These are phyloP conservation scores for Gallinago undulata DNA, from an alignment of 2,113 vertebrate genomes.

Conservation along the genomic window DNA sequence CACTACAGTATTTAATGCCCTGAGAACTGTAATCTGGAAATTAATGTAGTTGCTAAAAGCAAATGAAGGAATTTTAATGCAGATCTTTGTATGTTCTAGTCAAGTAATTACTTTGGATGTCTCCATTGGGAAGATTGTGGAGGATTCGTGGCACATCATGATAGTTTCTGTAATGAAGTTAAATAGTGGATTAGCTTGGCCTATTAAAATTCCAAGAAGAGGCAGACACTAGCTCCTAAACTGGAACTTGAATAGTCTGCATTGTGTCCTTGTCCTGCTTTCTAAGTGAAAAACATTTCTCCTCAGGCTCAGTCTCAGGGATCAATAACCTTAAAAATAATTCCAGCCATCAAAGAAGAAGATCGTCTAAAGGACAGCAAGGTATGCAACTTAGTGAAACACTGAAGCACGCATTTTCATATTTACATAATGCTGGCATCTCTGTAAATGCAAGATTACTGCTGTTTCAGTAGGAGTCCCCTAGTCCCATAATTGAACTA, in stretches of 20 bases:
- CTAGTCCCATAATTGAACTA: neutral
- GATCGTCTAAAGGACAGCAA: conserved; percentile 89
- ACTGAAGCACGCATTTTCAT: rapidly evolving
- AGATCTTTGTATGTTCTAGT: neutral
- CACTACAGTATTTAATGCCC: neutral
- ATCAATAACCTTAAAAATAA: conserved; percentile 94
- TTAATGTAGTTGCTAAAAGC: neutral
- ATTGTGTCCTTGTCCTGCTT: neutral
- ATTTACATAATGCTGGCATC: neutral
- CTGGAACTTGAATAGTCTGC: neutral
- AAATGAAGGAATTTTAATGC: neutral
- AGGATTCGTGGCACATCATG: neutral
- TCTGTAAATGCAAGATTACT: neutral
- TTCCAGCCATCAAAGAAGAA: conserved; percentile 90
- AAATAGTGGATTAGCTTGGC: neutral
- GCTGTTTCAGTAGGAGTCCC: neutral
- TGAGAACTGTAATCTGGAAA: neutral
- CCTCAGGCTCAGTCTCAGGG: conserved; percentile 92
- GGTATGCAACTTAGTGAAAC: conserved; percentile 64
- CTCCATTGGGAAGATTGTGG: neutral
- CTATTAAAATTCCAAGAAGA: neutral
- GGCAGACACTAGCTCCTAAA: neutral
- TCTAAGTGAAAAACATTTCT: neutral
- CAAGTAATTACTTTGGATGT: neutral
- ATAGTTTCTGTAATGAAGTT: neutral